Base-by-base conservation (phyloP, 2,888 invertebrate genomes). In the Chrysopilus asiliformis region DNA sequence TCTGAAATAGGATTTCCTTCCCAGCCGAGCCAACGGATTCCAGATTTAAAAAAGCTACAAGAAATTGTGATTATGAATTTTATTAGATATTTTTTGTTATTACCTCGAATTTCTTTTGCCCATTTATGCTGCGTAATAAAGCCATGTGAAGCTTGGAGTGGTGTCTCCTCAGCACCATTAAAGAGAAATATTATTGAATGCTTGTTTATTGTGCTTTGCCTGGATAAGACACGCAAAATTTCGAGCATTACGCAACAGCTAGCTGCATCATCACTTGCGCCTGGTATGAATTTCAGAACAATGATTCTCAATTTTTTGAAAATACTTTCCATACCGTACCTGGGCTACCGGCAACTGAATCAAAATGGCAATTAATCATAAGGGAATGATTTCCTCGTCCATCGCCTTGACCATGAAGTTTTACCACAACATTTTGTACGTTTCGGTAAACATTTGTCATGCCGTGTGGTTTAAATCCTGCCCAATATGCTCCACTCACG, bases 21-120 rank as follows among this genome's bases (percentile, higher is more conserved):
- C 87, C 89, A 37, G 86, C 89, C 32, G 86, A 80, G 38, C 90
- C 90, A 57, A 85, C 85, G 40, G 87, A 83, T 64, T 90, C 90
- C 40, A 90, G 60, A 68, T 90, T 90, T 45, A 90, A 71, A 64
- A 90, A 85, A 3, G 81, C 80, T 53, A 18, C 12, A 36, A n/a
- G 8, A 12, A 12, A 27, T 27, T 6, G 8, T 12, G 8, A 6
- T 5, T 10, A n/a, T 7, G 16, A 8, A 16, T 4, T 12, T 7
- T 31, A 18, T n/a, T n/a, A 17, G 22, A 10, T 22, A 8, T 8
- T 12, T 10, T 18, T 17, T 30, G 13, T 5, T 22, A 19, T 20
- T 42, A 53, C 53, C 53, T 48, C 66, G 63, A 50, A 71, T 67
- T 46, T 76, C 66, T 45, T 68, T 66, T 0, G 83, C 79, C 89